phyloP scores from a whole-genome alignment of 2,888 invertebrate genomes.

The Fragum fragum region DNA sequence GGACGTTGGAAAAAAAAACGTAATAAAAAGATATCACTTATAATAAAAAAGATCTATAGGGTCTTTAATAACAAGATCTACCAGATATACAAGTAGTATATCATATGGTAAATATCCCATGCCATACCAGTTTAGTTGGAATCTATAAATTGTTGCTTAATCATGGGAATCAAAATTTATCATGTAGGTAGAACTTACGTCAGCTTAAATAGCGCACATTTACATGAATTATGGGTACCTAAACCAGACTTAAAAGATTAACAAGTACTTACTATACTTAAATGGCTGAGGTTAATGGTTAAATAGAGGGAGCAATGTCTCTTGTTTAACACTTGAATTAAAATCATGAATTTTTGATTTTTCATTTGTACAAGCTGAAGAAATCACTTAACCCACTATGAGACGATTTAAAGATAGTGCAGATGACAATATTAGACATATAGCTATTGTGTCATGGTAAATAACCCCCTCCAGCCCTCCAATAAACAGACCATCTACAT shows the following conservation, averaged over 20 bases:
- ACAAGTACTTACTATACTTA: slow-evolving; percentile 21
- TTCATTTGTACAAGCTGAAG: no score
- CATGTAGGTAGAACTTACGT: slow-evolving; percentile 13
- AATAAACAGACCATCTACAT: no score
- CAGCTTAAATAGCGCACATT: slow-evolving; percentile 11
- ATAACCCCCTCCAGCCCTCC: no score
- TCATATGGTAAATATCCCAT: not conserved
- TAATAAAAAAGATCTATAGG: no score
- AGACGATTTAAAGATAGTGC: no score
- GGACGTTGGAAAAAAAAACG: no score
- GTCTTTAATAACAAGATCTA: not conserved
- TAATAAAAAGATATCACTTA: no score
- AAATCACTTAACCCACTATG: no score
- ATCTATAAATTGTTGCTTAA: slow-evolving; percentile 22
- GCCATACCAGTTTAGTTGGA: slow-evolving; percentile 10
- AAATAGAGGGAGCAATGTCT: slow-evolving; percentile 1
- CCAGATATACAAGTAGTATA: not conserved
- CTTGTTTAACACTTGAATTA: not conserved
- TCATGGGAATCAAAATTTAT: slow-evolving; percentile 17
- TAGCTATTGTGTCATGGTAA: no score
- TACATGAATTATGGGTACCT: slow-evolving; percentile 13
- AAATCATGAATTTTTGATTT: no score
- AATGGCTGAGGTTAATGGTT: slow-evolving; percentile 16
- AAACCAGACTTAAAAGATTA: slow-evolving; percentile 30
- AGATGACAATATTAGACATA: no score